A percentile compares a stretch with the other conserved stretches of the same genome.
Conservation (phyloP, 2,888 invertebrate species). For the Junonia oenone region DNA sequence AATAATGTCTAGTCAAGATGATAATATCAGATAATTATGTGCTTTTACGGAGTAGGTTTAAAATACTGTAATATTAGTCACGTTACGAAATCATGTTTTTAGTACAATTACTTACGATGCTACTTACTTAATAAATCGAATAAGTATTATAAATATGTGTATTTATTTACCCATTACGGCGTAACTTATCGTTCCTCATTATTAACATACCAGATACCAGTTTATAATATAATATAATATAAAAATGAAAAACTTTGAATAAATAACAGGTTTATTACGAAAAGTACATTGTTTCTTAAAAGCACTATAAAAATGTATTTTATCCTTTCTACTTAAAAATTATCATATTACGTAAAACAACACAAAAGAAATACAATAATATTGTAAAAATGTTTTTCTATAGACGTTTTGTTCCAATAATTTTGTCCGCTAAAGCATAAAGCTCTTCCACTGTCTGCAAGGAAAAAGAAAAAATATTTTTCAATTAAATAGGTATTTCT, state of each 20-base stretch:
- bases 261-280: constrained; percentile 10
- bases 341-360: not conserved
- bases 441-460: constrained; percentile 85
- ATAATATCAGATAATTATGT: constrained; percentile 18
- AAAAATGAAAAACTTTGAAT: not conserved
- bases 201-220: no score
- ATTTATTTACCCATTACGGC: constrained; percentile 16
- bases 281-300: constrained; percentile 5
- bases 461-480: constrained; percentile 24
- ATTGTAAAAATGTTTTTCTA: constrained; percentile 26
- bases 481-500: not conserved
- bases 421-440: constrained; percentile 83
- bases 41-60: constrained; percentile 14
- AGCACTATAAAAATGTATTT: not conserved
- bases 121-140: constrained; percentile 19
- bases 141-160: constrained; percentile 14
- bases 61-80: not conserved
- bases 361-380: constrained; percentile 4
- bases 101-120: constrained; percentile 12
- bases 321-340: not conserved
- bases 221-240: no score
- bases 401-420: constrained; percentile 75
- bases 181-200: no score
- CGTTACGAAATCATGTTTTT: constrained; percentile 6
- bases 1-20: constrained; percentile 31